Evolutionary conservation across 1,140 invertebrate species (phyloP).

Genomic region (Tetranychus urticae): DNA sequence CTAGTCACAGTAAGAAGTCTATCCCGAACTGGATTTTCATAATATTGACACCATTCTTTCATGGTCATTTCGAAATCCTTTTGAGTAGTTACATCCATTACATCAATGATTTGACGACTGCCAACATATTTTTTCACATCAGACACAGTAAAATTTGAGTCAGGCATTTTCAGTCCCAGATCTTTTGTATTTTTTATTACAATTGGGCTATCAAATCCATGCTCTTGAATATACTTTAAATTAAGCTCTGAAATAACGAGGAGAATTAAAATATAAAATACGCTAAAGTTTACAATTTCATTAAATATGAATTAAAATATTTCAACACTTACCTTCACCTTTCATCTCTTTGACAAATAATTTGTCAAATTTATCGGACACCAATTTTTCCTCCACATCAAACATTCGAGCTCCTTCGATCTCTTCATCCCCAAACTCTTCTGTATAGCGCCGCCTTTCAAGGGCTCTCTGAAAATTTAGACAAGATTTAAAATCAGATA

Average conservation of each 20-base stretch:
- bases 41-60: conserved; percentile 75
- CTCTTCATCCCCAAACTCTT: conserved; percentile 68
- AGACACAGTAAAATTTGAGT: conserved; percentile 63
- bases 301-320: conserved; percentile 2
- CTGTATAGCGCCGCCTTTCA: conserved; percentile 71
- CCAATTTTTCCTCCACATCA: conserved; percentile 69
- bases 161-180: conserved; percentile 38
- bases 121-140: conserved; percentile 86
- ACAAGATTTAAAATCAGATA: background rate
- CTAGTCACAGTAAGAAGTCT: conserved; percentile 84
- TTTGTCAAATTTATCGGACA: conserved; percentile 21
- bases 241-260: conserved; percentile 27
- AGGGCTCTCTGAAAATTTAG: conserved; percentile 39
- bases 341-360: conserved; percentile 59
- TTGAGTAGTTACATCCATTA: conserved; percentile 93
- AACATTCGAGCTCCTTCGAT: conserved; percentile 66
- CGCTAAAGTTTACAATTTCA: conserved; percentile 1
- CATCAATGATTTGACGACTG: conserved; percentile 64
- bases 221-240: conserved; percentile 46
- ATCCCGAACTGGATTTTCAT: conserved; percentile 58
- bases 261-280: background rate
- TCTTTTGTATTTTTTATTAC: conserved; percentile 60
- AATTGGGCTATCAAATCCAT: conserved; percentile 71
- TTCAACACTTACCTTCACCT: conserved; percentile 32
- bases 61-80: conserved; percentile 92